phyloP scores from a whole-genome alignment of 2,113 vertebrate genomes.

The Anhinga anhinga region DNA sequence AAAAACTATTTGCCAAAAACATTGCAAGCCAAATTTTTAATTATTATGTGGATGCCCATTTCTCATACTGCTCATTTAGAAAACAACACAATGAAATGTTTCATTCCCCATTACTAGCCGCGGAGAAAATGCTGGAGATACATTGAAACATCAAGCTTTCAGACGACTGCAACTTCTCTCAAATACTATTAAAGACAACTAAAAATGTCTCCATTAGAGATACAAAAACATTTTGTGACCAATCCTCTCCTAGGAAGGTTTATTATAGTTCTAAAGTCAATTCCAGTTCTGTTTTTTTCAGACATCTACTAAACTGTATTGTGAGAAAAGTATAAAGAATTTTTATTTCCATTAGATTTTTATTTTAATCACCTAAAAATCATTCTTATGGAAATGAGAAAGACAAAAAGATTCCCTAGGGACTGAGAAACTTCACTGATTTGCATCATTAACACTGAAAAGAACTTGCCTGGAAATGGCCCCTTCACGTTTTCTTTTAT shows the following conservation, averaged over 20 bases:
- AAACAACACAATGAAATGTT: not conserved
- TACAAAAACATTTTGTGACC: constrained; percentile 36
- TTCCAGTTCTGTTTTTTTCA: not conserved
- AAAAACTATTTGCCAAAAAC: not conserved
- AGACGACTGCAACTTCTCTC: not conserved
- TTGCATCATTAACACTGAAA: constrained; percentile 59
- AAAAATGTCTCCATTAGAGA: constrained; percentile 46
- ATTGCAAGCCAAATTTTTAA: not conserved
- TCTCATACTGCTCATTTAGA: not conserved
- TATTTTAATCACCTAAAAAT: constrained; percentile 66
- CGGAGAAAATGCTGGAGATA: not conserved
- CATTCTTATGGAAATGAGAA: constrained; percentile 70
- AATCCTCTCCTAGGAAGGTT: not conserved
- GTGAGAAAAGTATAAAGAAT: constrained; percentile 45
- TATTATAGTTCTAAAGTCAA: constrained; percentile 29
- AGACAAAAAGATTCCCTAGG: constrained; percentile 66
- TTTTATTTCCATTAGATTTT: constrained; percentile 63
- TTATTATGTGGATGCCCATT: not conserved
- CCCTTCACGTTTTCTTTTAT: constrained; percentile 11
- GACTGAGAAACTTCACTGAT: constrained; percentile 59
- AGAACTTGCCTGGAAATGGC: constrained; percentile 39
- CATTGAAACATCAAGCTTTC: constrained; percentile 7
- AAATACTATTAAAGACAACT: not conserved
- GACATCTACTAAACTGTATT: constrained; percentile 30
- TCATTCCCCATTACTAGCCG: not conserved